Percentiles rank a stretch among this genome's conserved stretches.
These are phyloP conservation scores for Sander vitreus DNA, from an alignment of 2,113 vertebrate genomes.

Conservation along the genomic window DNA sequence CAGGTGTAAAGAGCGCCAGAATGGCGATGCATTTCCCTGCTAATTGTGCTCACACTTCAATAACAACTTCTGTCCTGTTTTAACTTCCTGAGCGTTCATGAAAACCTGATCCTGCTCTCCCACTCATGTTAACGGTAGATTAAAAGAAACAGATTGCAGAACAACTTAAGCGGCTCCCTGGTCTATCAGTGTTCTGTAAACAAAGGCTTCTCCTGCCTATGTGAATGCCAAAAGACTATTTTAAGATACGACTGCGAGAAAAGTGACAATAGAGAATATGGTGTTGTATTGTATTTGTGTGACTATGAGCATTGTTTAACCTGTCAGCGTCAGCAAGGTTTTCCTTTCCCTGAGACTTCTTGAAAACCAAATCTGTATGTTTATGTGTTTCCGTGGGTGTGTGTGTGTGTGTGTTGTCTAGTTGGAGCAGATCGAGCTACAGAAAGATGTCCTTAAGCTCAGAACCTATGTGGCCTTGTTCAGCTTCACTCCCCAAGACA, in stretches of 20 bases:
- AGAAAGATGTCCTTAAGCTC: constrained; percentile 88
- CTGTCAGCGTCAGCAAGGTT: not conserved
- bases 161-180: constrained; percentile 36
- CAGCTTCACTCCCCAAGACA: constrained; percentile 93
- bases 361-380: not conserved
- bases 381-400: constrained; percentile 36
- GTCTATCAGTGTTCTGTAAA: constrained; percentile 55
- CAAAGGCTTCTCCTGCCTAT: constrained; percentile 32
- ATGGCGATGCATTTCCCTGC: constrained; percentile 12
- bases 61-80: constrained; percentile 58
- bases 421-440: constrained; percentile 76
- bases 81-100: constrained; percentile 48
- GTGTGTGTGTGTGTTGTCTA: constrained; percentile 52
- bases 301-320: constrained; percentile 2
- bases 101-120: constrained; percentile 55
- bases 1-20: constrained; percentile 50
- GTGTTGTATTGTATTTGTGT: constrained; percentile 12
- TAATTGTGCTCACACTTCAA: constrained; percentile 70
- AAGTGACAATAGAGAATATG: constrained; percentile 17
- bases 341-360: not conserved
- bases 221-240: constrained; percentile 48
- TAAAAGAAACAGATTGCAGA: constrained; percentile 67
- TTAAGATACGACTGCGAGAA: constrained; percentile 12
- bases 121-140: constrained; percentile 59
- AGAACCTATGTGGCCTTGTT: constrained; percentile 97